Evolutionary conservation across 1,140 invertebrate species (phyloP).

Genomic region (Heliconius nattereri): DNA sequence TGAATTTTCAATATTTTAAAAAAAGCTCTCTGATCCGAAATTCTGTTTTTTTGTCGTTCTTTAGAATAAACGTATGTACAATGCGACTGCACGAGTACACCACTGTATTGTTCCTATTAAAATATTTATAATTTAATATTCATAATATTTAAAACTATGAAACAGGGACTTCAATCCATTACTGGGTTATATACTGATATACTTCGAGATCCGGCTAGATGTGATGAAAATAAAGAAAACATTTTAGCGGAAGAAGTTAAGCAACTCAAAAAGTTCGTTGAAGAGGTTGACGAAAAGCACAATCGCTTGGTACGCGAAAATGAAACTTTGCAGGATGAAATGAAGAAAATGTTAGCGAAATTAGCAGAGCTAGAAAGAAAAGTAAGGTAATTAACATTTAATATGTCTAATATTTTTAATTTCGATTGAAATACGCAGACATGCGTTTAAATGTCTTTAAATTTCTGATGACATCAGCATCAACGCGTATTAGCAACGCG

Average conservation of each 20-base stretch:
- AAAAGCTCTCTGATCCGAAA: too few relatives aligned
- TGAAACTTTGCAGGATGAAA: slow-evolving; percentile 53
- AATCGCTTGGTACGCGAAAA: slow-evolving; percentile 57
- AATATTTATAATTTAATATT: too few relatives aligned
- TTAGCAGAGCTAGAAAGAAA: slow-evolving; percentile 65
- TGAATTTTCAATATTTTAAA: too few relatives aligned
- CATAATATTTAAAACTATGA: neutral
- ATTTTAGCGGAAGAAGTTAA: slow-evolving; percentile 49
- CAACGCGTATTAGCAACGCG: too few relatives aligned
- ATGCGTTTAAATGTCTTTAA: too few relatives aligned
- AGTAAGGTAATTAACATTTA: slow-evolving; percentile 54
- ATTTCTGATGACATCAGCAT: too few relatives aligned
- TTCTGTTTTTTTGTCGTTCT: too few relatives aligned
- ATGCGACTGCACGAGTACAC: too few relatives aligned
- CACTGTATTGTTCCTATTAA: too few relatives aligned
- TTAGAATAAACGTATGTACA: too few relatives aligned
- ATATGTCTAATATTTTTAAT: neutral
- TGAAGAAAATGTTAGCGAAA: slow-evolving; percentile 60
- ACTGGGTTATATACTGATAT: slow-evolving; percentile 60
- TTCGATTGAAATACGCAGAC: neutral
- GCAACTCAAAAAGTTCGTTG: slow-evolving; percentile 55
- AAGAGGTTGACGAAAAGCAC: slow-evolving; percentile 61
- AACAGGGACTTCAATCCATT: neutral
- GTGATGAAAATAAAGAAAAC: slow-evolving; percentile 43
- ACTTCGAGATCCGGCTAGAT: slow-evolving; percentile 46